These are phyloP conservation scores for Mongoloraphidia duomilia DNA, from an alignment of 2,888 invertebrate species.

Conservation along the genomic window DNA sequence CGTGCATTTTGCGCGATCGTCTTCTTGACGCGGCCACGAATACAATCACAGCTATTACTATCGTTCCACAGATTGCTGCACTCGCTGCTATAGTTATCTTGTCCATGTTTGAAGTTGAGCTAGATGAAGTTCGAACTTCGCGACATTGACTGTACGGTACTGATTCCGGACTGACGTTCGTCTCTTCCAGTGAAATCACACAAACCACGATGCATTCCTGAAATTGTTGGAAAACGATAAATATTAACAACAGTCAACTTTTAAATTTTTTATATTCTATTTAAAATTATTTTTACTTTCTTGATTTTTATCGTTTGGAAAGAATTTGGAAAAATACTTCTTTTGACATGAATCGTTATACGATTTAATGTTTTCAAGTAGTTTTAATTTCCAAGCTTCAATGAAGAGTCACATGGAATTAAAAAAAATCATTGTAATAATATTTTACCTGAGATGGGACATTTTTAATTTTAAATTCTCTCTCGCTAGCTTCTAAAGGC, in stretches of 20 bases:
- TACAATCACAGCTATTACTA: constrained; percentile 78
- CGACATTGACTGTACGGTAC: constrained; percentile 78
- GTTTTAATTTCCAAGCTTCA: no score
- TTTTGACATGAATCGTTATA: no score
- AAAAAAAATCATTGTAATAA: not conserved
- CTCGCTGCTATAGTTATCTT: constrained; percentile 89
- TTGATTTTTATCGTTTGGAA: no score
- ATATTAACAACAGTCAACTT: no score
- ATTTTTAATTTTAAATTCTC: constrained; percentile 86
- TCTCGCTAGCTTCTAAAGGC: constrained; percentile 73
- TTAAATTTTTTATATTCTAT: no score
- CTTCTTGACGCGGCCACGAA: constrained; percentile 77
- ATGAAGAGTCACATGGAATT: no score
- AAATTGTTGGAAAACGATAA: constrained; percentile 12
- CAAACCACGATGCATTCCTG: constrained; percentile 89
- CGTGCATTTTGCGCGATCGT: constrained; percentile 62
- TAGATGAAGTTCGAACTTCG: constrained; percentile 73
- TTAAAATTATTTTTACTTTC: no score
- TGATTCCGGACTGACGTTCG: constrained; percentile 72
- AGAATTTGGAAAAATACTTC: no score
- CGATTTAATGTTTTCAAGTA: no score
- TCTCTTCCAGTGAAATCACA: constrained; percentile 79
- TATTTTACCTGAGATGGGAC: constrained; percentile 69
- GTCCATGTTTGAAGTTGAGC: constrained; percentile 81
- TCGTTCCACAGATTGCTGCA: constrained; percentile 84